Conservation (phyloP, 2,888 invertebrate genomes). For the Synanthedon formicaeformis region DNA sequence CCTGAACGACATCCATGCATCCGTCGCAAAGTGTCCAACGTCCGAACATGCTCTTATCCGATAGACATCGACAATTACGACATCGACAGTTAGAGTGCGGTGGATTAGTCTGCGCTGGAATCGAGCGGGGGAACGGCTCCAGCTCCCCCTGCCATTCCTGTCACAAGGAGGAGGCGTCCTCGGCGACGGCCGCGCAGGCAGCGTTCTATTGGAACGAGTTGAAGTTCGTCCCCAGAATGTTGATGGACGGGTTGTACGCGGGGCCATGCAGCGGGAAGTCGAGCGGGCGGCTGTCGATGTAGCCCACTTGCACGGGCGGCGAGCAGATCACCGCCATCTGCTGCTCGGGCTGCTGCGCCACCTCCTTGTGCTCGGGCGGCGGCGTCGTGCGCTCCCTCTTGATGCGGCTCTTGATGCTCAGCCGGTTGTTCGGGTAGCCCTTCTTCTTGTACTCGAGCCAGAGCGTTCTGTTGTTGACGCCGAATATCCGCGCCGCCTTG, state of each 20-base stretch:
- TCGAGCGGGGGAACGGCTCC: conserved; percentile 5
- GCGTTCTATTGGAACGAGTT: conserved; percentile 79
- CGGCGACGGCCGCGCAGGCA: conserved; percentile 39
- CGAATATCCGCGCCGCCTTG: conserved; percentile 85
- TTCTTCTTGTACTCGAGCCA: conserved; percentile 89
- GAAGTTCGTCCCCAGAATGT: conserved; percentile 81
- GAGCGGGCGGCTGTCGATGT: conserved; percentile 78
- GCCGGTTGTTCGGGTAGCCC: conserved; percentile 84
- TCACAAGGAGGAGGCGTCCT: conserved; percentile 48
- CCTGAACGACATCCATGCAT: too few species aligned
- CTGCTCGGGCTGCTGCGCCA: conserved; percentile 32
- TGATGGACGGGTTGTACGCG: conserved; percentile 73
- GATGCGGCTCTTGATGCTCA: conserved; percentile 81
- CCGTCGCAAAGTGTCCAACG: too few species aligned
- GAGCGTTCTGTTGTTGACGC: conserved; percentile 86
- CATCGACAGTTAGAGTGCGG: too few species aligned
- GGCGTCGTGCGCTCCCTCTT: conserved; percentile 77
- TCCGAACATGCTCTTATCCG: too few species aligned
- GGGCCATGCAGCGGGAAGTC: conserved; percentile 77
- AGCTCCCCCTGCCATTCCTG: conserved; percentile 43
- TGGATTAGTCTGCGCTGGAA: background rate
- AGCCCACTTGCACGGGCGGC: conserved; percentile 75
- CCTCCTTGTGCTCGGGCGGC: conserved; percentile 67
- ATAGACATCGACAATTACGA: too few species aligned
- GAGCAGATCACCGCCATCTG: conserved; percentile 73